Percentiles rank a stretch among this genome's conserved stretches.
Conservation (phyloP, 2,113 vertebrate species). For the Nannospalax galili region DNA sequence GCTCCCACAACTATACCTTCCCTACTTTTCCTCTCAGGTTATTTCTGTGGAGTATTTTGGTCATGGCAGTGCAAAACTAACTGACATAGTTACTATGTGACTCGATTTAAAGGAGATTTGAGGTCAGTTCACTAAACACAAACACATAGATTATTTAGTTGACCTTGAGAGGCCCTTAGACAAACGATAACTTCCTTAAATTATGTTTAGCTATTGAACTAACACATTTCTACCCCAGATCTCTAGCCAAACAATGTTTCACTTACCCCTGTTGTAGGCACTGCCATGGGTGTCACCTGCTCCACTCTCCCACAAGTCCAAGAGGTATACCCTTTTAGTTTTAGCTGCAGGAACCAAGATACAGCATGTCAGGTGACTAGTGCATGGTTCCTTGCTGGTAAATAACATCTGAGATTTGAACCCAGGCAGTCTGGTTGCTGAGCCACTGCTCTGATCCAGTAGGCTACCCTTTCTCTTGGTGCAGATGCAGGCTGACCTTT, state of each 20-base stretch:
- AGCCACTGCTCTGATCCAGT: not conserved
- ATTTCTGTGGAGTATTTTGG: not conserved
- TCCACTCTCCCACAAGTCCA: not conserved
- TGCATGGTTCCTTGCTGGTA: not conserved
- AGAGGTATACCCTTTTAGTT: not conserved
- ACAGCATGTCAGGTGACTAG: not conserved
- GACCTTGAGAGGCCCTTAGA: not conserved
- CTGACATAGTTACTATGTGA: not conserved
- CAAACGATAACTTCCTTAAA: not conserved
- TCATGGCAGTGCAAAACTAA: not conserved
- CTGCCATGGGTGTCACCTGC: rapidly evolving
- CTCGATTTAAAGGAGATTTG: not conserved
- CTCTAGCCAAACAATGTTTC: not conserved
- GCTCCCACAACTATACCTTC: too few relatives aligned
- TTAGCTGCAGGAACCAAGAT: not conserved
- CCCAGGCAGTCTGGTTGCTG: not conserved
- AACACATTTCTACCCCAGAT: not conserved
- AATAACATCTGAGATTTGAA: not conserved
- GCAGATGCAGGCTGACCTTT: not conserved
- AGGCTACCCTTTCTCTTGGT: not conserved
- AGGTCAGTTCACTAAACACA: not conserved
- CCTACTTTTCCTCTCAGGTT: not conserved
- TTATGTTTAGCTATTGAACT: not conserved
- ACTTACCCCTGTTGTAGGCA: not conserved
- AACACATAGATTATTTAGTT: not conserved